These are phyloP conservation scores for Drosophila varians DNA, from an alignment of 1,140 invertebrate genomes.

Conservation along the genomic window DNA sequence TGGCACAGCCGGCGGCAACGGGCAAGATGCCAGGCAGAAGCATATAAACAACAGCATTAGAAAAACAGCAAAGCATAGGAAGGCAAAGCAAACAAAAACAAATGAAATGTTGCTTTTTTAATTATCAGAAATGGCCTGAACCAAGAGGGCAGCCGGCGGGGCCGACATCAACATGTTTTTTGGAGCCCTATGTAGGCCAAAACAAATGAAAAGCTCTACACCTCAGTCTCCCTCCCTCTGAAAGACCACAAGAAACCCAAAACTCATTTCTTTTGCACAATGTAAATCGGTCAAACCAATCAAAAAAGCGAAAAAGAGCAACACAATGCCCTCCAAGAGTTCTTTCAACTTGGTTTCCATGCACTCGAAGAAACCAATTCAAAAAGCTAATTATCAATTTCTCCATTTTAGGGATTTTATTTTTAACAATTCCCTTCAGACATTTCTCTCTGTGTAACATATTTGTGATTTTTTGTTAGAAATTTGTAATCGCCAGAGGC, in stretches of 20 bases:
- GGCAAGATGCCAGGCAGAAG: slow-evolving; percentile 16
- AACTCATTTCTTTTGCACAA: slow-evolving; percentile 78
- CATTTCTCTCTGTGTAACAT: not conserved
- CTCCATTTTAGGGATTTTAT: no score
- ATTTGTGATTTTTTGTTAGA: not conserved
- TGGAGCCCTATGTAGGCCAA: slow-evolving; percentile 49
- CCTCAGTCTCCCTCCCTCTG: not conserved
- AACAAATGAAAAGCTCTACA: slow-evolving; percentile 55
- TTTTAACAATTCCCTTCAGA: no score
- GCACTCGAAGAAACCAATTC: slow-evolving; percentile 7
- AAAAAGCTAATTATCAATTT: not conserved
- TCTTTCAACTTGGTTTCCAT: slow-evolving; percentile 46
- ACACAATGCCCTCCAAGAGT: slow-evolving; percentile 49
- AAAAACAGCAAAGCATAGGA: not conserved
- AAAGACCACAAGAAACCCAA: slow-evolving; percentile 17
- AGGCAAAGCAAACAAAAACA: slow-evolving; percentile 13
- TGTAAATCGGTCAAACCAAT: slow-evolving; percentile 80
- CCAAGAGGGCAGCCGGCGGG: slow-evolving; percentile 9
- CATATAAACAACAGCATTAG: slow-evolving; percentile 9
- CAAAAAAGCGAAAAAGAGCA: slow-evolving; percentile 52
- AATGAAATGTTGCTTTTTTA: slow-evolving; percentile 57
- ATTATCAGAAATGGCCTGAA: slow-evolving; percentile 61
- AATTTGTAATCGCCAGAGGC: slow-evolving; percentile 9
- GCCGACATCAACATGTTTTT: slow-evolving; percentile 24
- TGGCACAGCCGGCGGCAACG: slow-evolving; percentile 14